Conservation (phyloP, 2,888 invertebrate genomes). For the Phaonia tiefii region DNA sequence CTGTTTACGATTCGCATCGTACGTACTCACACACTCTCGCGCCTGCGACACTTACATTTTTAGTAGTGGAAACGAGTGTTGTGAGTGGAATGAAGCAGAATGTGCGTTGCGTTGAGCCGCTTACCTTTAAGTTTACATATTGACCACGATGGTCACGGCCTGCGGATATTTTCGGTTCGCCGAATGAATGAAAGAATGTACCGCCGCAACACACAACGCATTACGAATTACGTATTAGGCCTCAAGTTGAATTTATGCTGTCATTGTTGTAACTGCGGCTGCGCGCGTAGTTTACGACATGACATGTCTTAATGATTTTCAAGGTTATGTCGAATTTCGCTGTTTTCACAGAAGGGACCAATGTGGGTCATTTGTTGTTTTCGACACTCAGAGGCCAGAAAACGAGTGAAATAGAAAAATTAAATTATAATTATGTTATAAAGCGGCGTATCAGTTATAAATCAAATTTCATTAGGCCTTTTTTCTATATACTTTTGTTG, state of each 20-base stretch:
- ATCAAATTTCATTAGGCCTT: constrained; percentile 30
- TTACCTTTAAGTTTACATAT: background rate
- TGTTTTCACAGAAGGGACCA: background rate
- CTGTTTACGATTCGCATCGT: background rate
- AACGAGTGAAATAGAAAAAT: background rate
- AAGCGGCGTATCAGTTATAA: background rate
- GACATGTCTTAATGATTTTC: constrained; percentile 36
- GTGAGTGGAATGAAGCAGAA: background rate
- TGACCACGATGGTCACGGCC: background rate
- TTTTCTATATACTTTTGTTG: background rate
- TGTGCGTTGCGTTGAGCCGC: background rate
- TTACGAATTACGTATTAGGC: constrained; percentile 28
- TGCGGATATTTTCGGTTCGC: constrained; percentile 16
- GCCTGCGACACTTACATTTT: background rate
- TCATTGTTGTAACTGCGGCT: constrained; percentile 7
- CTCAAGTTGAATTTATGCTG: background rate
- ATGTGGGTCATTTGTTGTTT: constrained; percentile 29
- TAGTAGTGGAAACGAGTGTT: background rate
- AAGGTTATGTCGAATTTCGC: constrained; percentile 28
- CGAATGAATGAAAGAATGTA: constrained; percentile 1
- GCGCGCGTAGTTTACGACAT: constrained; percentile 23
- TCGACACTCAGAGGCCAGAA: background rate
- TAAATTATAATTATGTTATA: constrained; percentile 16
- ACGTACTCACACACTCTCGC: background rate
- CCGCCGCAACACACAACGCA: constrained; percentile 10